Percentiles rank a stretch among this genome's conserved stretches.
These are phyloP conservation scores for Neomicropteryx cornuta DNA, from an alignment of 1,140 invertebrate genomes.

Conservation along the genomic window DNA sequence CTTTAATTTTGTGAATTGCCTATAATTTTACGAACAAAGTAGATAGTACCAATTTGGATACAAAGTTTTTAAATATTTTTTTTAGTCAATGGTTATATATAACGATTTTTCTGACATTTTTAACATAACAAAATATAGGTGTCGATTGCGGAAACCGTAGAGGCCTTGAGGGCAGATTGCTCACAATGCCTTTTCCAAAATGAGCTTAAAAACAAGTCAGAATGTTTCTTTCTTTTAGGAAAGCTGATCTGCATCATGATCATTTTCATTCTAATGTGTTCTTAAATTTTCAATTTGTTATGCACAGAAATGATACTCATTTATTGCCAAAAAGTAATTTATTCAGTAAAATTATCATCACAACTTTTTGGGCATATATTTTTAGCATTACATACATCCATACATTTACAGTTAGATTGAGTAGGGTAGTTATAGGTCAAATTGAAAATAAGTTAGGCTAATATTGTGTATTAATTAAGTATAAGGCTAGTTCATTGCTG, in stretches of 20 bases:
- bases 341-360: too few species aligned
- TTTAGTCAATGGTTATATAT: too few species aligned
- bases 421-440: too few species aligned
- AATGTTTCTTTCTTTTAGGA: slow-evolving; percentile 8
- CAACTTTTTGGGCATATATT: slow-evolving; percentile 18
- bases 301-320: slow-evolving; percentile 18
- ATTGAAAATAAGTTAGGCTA: too few species aligned
- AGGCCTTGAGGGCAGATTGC: slow-evolving; percentile 15
- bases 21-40: slow-evolving; percentile 18
- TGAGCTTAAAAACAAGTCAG: slow-evolving; percentile 14
- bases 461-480: too few species aligned
- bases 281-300: slow-evolving; percentile 17
- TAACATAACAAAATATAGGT: too few species aligned
- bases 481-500: too few species aligned
- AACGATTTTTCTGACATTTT: too few species aligned
- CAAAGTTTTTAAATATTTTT: slow-evolving; percentile 15
- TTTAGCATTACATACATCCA: slow-evolving; percentile 14
- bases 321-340: slow-evolving; percentile 18
- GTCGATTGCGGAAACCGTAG: too few species aligned
- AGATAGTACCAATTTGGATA: slow-evolving; percentile 16
- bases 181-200: slow-evolving; percentile 11
- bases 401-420: slow-evolving; percentile 14
- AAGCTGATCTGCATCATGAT: too few species aligned
- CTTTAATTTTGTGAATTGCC: slow-evolving; percentile 15
- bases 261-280: slow-evolving; percentile 12